These are phyloP conservation scores for Andinoacara biseriatus DNA, from an alignment of 2,113 vertebrate species.

Conservation along the genomic window DNA sequence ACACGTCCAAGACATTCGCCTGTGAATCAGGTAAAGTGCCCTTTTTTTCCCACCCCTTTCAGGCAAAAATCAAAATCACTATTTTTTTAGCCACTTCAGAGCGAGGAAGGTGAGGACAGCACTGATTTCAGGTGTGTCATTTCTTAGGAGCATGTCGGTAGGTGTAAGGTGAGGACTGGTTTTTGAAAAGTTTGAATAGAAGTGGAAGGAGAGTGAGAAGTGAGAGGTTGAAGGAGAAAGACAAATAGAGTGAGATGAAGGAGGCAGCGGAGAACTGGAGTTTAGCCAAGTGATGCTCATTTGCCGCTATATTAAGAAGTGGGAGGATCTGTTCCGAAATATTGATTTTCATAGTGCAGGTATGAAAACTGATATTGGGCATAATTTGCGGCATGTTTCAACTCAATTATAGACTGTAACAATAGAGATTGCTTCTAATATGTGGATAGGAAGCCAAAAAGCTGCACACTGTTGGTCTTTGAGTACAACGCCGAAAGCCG, in stretches of 20 bases:
- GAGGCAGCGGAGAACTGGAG: slow-evolving; percentile 18
- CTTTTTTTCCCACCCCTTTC: not conserved
- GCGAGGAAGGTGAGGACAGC: not conserved
- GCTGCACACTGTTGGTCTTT: not conserved
- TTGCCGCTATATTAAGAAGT: slow-evolving; percentile 60
- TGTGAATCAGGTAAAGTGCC: slow-evolving; percentile 95
- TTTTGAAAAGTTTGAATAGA: slow-evolving; percentile 22
- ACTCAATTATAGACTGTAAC: slow-evolving; percentile 62
- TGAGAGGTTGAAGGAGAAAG: slow-evolving; percentile 32
- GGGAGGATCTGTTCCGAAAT: slow-evolving; percentile 45
- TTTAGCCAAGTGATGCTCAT: slow-evolving; percentile 60
- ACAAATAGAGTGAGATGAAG: slow-evolving; percentile 26
- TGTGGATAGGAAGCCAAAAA: slow-evolving; percentile 53
- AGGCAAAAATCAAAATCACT: slow-evolving; percentile 6
- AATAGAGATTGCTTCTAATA: slow-evolving; percentile 63
- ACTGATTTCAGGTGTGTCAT: not conserved
- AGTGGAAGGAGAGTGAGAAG: slow-evolving; percentile 31
- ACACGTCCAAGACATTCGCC: slow-evolving; percentile 98
- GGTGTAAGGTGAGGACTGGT: not conserved
- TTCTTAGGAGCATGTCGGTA: not conserved
- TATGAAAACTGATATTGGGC: slow-evolving; percentile 60
- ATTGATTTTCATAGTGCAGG: slow-evolving; percentile 60
- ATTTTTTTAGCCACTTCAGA: not conserved
- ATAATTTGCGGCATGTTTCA: slow-evolving; percentile 65
- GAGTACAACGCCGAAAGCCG: slow-evolving; percentile 7